Evolutionary conservation across 2,797 vertebrate genomes (phyloP), one percentile per base, ranked within the genome.

Genomic region (Botia almorhae): DNA sequence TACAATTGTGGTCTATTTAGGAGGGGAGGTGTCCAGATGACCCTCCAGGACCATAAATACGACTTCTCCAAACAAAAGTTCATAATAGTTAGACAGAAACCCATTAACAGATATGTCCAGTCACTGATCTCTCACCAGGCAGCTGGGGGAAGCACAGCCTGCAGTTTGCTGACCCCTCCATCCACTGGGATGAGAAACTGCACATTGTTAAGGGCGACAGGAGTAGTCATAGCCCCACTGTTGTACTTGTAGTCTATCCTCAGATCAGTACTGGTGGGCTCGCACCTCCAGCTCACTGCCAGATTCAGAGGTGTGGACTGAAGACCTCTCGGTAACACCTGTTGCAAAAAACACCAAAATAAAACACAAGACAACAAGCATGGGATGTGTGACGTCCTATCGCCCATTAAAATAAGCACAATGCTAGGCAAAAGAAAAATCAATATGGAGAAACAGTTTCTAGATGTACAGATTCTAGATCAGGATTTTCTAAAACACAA

Each of bases 241-340:
- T 98, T 98, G 92, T 98, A 99, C 84, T 98, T 98, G 91, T 98
- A 99, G 93, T 99, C 98, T 87, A 99, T 96, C 87, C 98, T 95
- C 84, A 99, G 94, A 91, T 99, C 97, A 5, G 98, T 99, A 93
- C 96, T 98, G 85, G 93, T 91, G 55, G 95, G 93, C 43, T 99
- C 97, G 89, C 98, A 98, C 21, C 96, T 94, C 97, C 98, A 99
- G 91, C 92, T 98, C 91, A 97, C 96, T 0, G 96, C 98, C 89
- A 99, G 93, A 91, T 96, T 99, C 87, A 99, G 88, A 82, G 98
- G 98, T 65, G 95, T 96, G 77, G 96, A 97, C 91, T 97, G 96
- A 60, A 93, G 94, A 82, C 97, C 96, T 86, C 96, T 96, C 12
- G 95, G 91, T 16, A 96, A 97, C 1, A 99, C 97, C 98, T 99